These are phyloP conservation scores for Cyanistes caeruleus DNA, from an alignment of 2,113 vertebrate species.

Conservation along the genomic window DNA sequence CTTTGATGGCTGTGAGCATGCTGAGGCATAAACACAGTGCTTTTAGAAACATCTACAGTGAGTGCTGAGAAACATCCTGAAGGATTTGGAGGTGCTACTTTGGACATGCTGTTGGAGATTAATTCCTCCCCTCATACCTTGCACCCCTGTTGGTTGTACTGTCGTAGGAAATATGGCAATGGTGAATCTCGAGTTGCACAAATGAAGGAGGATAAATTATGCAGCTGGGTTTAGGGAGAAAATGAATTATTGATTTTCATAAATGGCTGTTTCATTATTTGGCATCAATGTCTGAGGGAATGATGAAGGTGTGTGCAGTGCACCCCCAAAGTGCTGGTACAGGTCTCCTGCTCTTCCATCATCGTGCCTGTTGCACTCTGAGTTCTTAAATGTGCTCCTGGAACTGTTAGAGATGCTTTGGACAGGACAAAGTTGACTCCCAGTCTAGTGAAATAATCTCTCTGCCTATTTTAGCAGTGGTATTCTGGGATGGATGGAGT, in stretches of 20 bases:
- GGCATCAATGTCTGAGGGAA: background rate
- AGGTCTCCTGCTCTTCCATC: background rate
- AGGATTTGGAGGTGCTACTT: background rate
- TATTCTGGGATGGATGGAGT: slow-evolving; percentile 50
- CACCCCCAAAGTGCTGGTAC: background rate
- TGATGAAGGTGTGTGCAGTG: background rate
- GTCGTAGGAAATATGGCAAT: background rate
- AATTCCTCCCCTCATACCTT: background rate
- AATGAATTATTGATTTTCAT: background rate
- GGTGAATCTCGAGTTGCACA: background rate
- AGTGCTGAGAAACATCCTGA: background rate
- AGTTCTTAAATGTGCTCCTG: background rate
- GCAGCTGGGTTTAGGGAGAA: background rate
- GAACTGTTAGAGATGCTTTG: background rate
- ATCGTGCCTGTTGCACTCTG: rapidly evolving
- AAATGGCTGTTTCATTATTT: background rate
- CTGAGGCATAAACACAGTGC: background rate
- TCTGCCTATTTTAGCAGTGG: background rate
- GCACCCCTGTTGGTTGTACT: background rate
- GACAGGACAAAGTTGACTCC: background rate
- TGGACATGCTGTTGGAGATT: background rate
- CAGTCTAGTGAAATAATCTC: background rate
- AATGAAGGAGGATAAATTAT: background rate
- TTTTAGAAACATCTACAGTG: background rate
- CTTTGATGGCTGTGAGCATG: background rate